Evolutionary conservation across 2,797 vertebrate species (phyloP), one percentile per base, ranked within the genome.

Genomic region (Phalloptychus januarius): DNA sequence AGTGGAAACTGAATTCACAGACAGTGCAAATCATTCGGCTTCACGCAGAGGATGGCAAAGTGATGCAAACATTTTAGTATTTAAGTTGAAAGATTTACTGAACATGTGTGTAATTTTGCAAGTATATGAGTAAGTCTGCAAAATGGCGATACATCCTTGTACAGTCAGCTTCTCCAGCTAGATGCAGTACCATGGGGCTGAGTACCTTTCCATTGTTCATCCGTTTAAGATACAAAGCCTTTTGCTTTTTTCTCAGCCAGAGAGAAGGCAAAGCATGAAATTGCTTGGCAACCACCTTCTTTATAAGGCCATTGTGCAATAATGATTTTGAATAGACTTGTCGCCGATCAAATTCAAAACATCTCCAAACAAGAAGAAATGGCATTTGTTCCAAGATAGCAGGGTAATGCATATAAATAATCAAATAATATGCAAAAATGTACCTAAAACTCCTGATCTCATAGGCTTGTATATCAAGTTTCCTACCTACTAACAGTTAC

Each of bases 231-330:
- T 90, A 92, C 71, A 75, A 91, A 80, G 83, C 88, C 89, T 90
- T 87, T 92, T 91, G 92, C 91, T 88, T 87, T 92, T 92, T 93
- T 91, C 93, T 93, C 92, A 91, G 83, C 77, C 86, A 52, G 73
- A 87, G 87, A 88, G 90, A 91, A 91, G 81, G 88, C 88, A 90
- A 91, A 76, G 82, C 90, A 91, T 93, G 92, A 93, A 94, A 95
- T 94, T 94, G 93, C 93, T 90, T 94, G 92, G 93, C 92, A 93
- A 93, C 92, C 90, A 92, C 89, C 87, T 93, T 91, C 92, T 92
- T 94, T 94, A 92, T 93, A 93, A 94, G 93, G 93, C 94, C 93
- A 92, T 88, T 69, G 79, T 80, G 83, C 87, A 91, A 89, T 84
- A 88, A 93, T 88, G 87, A 91, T 89, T 93, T 89, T 93, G 90